Evolutionary conservation across 2,888 invertebrate species (phyloP), one percentile per base, ranked within the genome.

Genomic region (Microctonus aethiopoides): DNA sequence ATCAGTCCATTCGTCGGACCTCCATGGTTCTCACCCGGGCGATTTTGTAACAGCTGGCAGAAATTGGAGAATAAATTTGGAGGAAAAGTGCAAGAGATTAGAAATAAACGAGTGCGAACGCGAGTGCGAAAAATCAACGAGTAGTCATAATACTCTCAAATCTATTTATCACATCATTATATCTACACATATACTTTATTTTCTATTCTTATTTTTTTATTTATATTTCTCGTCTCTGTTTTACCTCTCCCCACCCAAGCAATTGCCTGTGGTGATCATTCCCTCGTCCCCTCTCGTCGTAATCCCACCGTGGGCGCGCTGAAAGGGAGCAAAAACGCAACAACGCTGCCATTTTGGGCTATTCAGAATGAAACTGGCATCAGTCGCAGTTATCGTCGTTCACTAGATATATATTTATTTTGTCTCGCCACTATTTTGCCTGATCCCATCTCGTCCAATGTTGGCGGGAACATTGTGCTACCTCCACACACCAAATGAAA

Each of bases 261-360:
- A 39, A 51, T 52, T 36, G 22, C 11, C 20, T 46, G 10, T 63
- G 7, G 7, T 26, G 63, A 29, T 56, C 13, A 20, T 24, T 16
- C 63, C 46, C 29, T 10, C 10, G n/a, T 29, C 24, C 46, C 11
- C 54, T 24, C 64, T 60, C 22, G 22, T 7, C 32, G n/a, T 65
- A 24, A 16, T 63, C 11, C 54, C 20, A 20, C 4, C 4, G 22
- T n/a, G 71, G 67, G 71, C 56, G 72, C 70, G 72, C 65, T 67
- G 59, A 60, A 46, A 67, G 69, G 56, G 67, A 68, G 59, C 56
- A 68, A 73, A 62, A 73, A 70, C 74, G 74, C 71, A 68, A 73
- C 52, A 72, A 70, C 74, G 74, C 72, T 75, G 75, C 76, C 76
- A 76, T 76, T 76, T 76, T 74, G 72, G 74, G 74, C 70, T 75